phyloP scores from a whole-genome alignment of 2,113 vertebrate species.

The Bufo gargarizans region DNA sequence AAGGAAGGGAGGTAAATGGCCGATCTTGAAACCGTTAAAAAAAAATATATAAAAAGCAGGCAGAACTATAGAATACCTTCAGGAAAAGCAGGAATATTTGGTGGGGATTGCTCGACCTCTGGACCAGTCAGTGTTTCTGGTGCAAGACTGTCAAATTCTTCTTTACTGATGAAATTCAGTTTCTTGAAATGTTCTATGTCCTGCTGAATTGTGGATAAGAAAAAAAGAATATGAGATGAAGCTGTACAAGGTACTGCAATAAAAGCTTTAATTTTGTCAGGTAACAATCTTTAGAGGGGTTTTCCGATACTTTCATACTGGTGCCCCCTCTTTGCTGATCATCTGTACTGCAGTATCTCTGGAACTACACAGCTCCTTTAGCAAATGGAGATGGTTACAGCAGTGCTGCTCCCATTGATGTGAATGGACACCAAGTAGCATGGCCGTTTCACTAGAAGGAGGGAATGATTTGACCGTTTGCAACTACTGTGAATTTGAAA shows the following conservation, averaged over 20 bases:
- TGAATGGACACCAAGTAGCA: too few relatives aligned
- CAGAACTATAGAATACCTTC: constrained; percentile 63
- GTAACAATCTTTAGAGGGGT: neutral
- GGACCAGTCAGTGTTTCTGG: constrained; percentile 76
- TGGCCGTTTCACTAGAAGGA: too few relatives aligned
- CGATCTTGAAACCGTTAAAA: too few relatives aligned
- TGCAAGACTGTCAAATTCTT: constrained; percentile 82
- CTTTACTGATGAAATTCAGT: constrained; percentile 85
- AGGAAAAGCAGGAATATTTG: constrained; percentile 66
- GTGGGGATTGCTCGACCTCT: constrained; percentile 74
- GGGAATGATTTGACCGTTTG: too few relatives aligned
- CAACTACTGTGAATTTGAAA: too few relatives aligned
- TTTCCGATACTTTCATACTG: too few relatives aligned
- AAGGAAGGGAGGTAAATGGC: too few relatives aligned
- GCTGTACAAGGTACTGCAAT: neutral
- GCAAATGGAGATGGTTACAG: too few relatives aligned
- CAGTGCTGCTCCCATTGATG: too few relatives aligned
- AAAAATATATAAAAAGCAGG: neutral
- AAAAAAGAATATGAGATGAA: neutral
- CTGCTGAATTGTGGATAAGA: constrained; percentile 64
- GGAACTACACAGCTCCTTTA: too few relatives aligned
- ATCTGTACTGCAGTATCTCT: too few relatives aligned
- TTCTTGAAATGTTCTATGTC: constrained; percentile 92
- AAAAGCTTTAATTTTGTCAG: neutral
- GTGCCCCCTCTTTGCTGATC: too few relatives aligned